These are phyloP conservation scores for Paraescarpia echinospica DNA, from an alignment of 1,140 invertebrate genomes.

Conservation along the genomic window DNA sequence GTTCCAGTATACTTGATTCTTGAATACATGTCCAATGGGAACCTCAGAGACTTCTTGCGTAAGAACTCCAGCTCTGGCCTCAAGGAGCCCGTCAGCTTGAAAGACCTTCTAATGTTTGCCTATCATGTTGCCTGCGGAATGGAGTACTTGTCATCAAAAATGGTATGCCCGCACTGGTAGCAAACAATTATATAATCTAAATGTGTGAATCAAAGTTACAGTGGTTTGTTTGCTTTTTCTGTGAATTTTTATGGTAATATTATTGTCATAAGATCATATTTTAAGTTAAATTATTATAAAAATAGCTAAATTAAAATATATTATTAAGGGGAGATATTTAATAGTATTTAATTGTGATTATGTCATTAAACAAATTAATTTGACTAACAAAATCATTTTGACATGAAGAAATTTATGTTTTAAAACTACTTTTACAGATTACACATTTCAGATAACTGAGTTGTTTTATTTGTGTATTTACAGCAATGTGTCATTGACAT, in stretches of 20 bases:
- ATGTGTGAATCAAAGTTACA: neutral
- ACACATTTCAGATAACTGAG: too few relatives aligned
- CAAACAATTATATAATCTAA: neutral
- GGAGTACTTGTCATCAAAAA: conserved; percentile 92
- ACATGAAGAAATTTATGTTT: too few relatives aligned
- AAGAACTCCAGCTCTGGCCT: conserved; percentile 59
- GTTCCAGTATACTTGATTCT: conserved; percentile 86
- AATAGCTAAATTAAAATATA: too few relatives aligned
- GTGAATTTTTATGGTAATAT: neutral
- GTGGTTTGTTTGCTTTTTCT: neutral
- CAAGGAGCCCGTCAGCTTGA: conserved; percentile 13
- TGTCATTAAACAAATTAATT: neutral
- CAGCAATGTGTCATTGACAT: too few relatives aligned
- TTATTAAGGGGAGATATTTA: too few relatives aligned
- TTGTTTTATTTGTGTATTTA: too few relatives aligned
- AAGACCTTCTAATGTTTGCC: conserved; percentile 92
- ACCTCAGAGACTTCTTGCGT: conserved; percentile 87
- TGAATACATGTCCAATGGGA: conserved; percentile 90
- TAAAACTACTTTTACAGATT: neutral
- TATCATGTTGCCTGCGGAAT: conserved; percentile 96
- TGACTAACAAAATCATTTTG: neutral
- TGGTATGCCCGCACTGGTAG: conserved; percentile 63
- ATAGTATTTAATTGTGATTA: neutral
- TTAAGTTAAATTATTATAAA: too few relatives aligned
- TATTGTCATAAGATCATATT: too few relatives aligned